Conservation (phyloP, 2,888 invertebrate species). For the Troides aeacus region DNA sequence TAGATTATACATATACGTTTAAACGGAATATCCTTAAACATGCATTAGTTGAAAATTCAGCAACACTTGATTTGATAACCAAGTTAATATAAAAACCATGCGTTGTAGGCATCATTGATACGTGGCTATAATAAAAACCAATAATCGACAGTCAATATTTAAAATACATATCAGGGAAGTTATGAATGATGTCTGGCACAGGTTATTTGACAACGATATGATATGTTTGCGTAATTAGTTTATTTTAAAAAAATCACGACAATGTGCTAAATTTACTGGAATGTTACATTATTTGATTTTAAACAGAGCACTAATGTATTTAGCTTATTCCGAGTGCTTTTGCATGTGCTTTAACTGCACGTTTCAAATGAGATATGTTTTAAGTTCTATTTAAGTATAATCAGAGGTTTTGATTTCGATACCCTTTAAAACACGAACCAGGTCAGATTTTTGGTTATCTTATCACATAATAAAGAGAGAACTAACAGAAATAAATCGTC, state of each 20-base stretch:
- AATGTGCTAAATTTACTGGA: conserved; percentile 58
- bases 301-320: conserved; percentile 38
- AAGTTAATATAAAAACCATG: not conserved
- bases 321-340: conserved; percentile 21
- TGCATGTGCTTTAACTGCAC: not conserved
- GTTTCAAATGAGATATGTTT: not conserved
- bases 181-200: conserved; percentile 22
- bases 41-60: no score
- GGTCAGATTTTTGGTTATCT: not conserved
- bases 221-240: conserved; percentile 58
- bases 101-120: not conserved
- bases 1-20: no score
- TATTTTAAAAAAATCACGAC: conserved; percentile 57
- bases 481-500: not conserved
- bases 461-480: not conserved
- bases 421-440: no score
- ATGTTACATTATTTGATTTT: conserved; percentile 52
- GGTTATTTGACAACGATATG: conserved; percentile 45
- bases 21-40: no score
- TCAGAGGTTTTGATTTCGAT: no score
- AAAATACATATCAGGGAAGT: conserved; percentile 9
- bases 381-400: not conserved
- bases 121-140: conserved; percentile 1
- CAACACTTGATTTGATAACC: no score
- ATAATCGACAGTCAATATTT: conserved; percentile 7